These are phyloP conservation scores for Plebejus melissa DNA, from an alignment of 2,888 invertebrate species.

Conservation along the genomic window DNA sequence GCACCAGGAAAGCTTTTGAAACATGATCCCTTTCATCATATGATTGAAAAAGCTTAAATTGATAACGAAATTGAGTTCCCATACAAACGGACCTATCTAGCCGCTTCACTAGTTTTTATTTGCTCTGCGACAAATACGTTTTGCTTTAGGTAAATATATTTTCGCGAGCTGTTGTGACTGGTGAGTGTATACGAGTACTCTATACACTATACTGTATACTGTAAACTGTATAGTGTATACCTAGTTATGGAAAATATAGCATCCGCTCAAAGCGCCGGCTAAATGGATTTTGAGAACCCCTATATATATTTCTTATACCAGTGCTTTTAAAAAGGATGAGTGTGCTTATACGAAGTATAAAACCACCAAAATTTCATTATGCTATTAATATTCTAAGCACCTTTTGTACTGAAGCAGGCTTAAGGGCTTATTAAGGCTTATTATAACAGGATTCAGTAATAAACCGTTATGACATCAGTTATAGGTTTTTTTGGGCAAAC, in stretches of 20 bases:
- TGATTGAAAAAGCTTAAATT: background rate
- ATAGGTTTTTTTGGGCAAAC: background rate
- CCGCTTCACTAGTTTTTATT: background rate
- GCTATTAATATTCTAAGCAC: background rate
- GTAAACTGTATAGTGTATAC: background rate
- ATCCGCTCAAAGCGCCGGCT: constrained; percentile 17
- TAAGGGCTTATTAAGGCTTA: background rate
- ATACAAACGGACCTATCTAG: background rate
- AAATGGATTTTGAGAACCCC: constrained; percentile 13
- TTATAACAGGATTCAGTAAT: background rate
- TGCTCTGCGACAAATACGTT: background rate
- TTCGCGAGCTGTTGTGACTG: background rate
- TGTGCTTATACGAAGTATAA: constrained; percentile 12
- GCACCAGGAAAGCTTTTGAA: background rate
- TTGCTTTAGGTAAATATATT: background rate
- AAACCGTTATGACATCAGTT: background rate
- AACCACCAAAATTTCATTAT: constrained; percentile 16
- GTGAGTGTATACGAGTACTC: background rate
- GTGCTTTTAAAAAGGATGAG: constrained; percentile 18
- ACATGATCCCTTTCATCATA: background rate
- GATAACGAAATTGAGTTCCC: background rate
- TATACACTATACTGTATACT: background rate
- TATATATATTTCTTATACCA: background rate
- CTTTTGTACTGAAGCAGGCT: background rate
- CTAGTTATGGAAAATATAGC: constrained; percentile 1